Conservation (phyloP, 1,140 invertebrate species). For the Radopholus similis region DNA sequence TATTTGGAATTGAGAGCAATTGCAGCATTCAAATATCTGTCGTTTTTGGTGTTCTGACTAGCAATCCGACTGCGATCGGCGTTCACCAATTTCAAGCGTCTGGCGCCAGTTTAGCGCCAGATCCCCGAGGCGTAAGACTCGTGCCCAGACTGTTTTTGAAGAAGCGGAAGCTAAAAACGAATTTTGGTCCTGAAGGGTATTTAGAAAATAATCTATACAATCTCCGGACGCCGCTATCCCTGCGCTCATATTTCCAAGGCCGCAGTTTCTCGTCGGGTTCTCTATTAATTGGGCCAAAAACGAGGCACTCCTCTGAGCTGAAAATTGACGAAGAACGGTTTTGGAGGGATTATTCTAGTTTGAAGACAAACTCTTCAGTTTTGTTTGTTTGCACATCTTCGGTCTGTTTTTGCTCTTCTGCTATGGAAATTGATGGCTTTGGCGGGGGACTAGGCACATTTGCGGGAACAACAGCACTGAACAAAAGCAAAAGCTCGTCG, state of each 20-base stretch:
- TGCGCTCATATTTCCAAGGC: constrained; percentile 61
- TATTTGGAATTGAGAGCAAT: too few species aligned
- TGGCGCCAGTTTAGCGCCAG: not conserved
- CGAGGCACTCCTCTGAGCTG: constrained; percentile 72
- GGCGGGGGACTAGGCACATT: not conserved
- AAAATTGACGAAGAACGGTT: constrained; percentile 17
- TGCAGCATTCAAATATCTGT: too few species aligned
- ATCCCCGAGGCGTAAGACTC: constrained; percentile 22
- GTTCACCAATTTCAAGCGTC: not conserved
- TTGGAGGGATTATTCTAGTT: too few species aligned
- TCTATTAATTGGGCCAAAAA: constrained; percentile 87
- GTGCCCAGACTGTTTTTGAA: constrained; percentile 25
- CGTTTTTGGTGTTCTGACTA: too few species aligned
- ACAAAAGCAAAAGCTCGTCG: not conserved
- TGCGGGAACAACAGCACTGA: not conserved
- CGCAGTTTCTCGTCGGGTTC: constrained; percentile 85
- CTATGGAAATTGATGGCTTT: not conserved
- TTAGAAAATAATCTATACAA: constrained; percentile 37
- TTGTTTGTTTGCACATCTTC: too few species aligned
- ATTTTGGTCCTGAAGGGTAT: not conserved
- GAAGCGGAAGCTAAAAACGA: constrained; percentile 32
- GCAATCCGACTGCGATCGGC: not conserved
- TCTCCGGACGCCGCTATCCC: constrained; percentile 53
- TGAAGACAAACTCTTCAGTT: too few species aligned
- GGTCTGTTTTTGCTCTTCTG: not conserved